Base-by-base conservation (phyloP, 2,113 vertebrate genomes). In the Andinoacara biseriatus region DNA sequence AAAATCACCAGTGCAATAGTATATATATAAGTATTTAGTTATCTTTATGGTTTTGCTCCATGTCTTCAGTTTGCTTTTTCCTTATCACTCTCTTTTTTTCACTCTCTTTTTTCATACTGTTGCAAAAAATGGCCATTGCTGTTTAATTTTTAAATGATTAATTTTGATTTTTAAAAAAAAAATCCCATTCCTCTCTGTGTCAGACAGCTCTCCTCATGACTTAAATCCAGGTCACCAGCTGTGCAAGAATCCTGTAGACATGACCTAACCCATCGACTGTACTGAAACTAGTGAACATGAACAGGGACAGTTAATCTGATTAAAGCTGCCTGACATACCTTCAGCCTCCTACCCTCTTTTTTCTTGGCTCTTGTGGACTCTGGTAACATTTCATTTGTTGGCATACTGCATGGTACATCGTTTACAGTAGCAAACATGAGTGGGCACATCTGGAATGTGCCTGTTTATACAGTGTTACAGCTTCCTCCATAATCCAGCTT, bases 311-410 rank as follows among this genome's bases (percentile, higher is more conserved):
- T 72, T 72, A 54, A 72, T 72, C 46, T 1, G 6, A 54, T n/a
- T 54, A 72, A 33, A 72, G 67, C 46, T 72, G 67, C 46, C 67
- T 72, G 31, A 54, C 46, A 11, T 72, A 33, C 43, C 67, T 72
- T 33, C 46, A 5, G 22, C 67, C 67, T 31, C 67, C 18, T 72
- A 52, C 26, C n/a, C 26, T 52, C 10, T n/a, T 31, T n/a, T 54
- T 72, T 54, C 26, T 7, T 72, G 67, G 26, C 18, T 72, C 67
- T 33, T 31, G 67, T 54, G 67, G 18, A 72, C 67, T n/a, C 67
- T 72, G 67, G 26, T 72, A 54, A 54, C 52, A n/a, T 72, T 54
- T 65, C 38, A 43, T 65, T 20, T 72, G 26, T 29, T 72, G 67
- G 17, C 43, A 3, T 31, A 20, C 49, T 69, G 1, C 63, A 69